These are phyloP conservation scores for Stramonita haemastoma DNA, from an alignment of 2,888 invertebrate genomes.

Conservation along the genomic window DNA sequence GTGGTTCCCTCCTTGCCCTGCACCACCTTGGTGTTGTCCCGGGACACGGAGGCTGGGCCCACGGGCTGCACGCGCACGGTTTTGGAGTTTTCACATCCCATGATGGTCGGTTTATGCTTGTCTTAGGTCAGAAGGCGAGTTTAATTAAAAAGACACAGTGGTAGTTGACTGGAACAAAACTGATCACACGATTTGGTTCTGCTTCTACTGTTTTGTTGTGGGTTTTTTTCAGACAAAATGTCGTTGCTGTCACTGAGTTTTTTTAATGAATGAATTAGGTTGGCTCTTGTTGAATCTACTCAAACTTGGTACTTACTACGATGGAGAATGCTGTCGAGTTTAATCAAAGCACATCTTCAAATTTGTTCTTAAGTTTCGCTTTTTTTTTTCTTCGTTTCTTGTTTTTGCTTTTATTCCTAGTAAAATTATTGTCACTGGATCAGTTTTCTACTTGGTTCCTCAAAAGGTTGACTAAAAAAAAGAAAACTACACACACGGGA, in stretches of 20 bases:
- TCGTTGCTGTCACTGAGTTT: too few relatives aligned
- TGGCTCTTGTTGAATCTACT: too few relatives aligned
- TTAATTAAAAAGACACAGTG: not conserved
- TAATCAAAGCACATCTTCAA: too few relatives aligned
- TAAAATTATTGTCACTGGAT: not conserved
- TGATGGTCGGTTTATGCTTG: not conserved
- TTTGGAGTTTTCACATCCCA: constrained; percentile 69
- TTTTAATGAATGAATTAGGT: too few relatives aligned
- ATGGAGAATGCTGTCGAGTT: too few relatives aligned
- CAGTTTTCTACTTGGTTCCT: not conserved
- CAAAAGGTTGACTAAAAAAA: not conserved
- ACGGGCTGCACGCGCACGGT: constrained; percentile 64
- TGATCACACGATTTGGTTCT: not conserved
- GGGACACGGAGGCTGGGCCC: constrained; percentile 50
- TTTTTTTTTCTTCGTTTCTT: not conserved
- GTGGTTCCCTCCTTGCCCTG: constrained; percentile 54
- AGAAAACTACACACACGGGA: not conserved
- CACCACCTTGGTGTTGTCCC: constrained; percentile 52
- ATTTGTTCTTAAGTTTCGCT: not conserved
- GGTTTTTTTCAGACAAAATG: too few relatives aligned
- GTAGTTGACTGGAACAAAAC: not conserved
- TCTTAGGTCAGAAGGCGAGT: too few relatives aligned
- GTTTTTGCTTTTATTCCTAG: not conserved
- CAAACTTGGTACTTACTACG: too few relatives aligned
- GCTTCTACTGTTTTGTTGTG: not conserved